Evolutionary conservation across 2,113 vertebrate genomes (phyloP), one percentile per base, ranked within the genome.

Genomic region (Daphoenositta chrysoptera): DNA sequence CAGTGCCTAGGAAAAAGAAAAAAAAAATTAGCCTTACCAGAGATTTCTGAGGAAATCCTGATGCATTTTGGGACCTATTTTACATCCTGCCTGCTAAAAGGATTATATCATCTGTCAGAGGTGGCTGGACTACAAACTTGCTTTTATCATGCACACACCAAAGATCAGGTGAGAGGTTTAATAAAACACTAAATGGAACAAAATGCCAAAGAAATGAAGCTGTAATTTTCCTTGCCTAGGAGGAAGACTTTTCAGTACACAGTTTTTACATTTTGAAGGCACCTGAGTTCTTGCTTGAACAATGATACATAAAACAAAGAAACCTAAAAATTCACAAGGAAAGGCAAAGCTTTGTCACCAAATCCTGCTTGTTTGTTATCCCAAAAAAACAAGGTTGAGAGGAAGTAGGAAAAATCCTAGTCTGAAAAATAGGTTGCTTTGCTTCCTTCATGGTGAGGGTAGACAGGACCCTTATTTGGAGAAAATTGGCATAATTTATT

Each of bases 11-110:
- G 83, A 88, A 91, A 92, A n/a, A n/a, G n/a, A 75, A 88, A 91
- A 91, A 75, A 93, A 93, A 91, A 95, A 94, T 96, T 88, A 93
- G 71, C 48, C 75, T 83, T 96, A 44, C 86, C 65, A 93, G 93
- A 90, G 83, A 88, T 95, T 96, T 95, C 90, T 22, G 31, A 94
- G 83, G 68, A 96, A 94, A 93, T 92, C 83, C 90, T 89, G 78
- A 79, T 86, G 70, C 0, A 16, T 91, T 93, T 73, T 72, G 69
- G 83, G 91, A 86, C 50, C 86, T 95, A 63, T 77, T 97, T 94
- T 96, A 95, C 88, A 96, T 93, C 86, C 95, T 96, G 86, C 88
- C 61, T 88, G 79, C 95, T 82, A 42, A 89, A 95, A 86, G 86
- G 83, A 95, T 94, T 94, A 47, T 77, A 65, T 83, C 51, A 83